These are phyloP conservation scores for Sphaeramia orbicularis DNA, from an alignment of 2,797 vertebrate genomes.

Conservation along the genomic window DNA sequence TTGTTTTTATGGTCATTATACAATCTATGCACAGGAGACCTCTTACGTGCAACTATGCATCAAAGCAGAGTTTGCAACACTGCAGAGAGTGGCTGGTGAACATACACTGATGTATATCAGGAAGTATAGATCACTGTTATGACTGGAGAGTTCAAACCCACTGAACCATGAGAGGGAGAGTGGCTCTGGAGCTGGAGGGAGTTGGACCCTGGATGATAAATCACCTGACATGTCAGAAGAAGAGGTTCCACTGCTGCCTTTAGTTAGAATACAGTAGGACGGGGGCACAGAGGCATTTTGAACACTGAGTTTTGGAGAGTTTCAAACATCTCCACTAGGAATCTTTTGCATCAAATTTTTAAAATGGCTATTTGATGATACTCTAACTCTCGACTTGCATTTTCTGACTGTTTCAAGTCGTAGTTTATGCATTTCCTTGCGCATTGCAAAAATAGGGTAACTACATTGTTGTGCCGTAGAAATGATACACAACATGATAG, in stretches of 20 bases:
- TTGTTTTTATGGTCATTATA: constrained; percentile 14
- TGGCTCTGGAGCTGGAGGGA: constrained; percentile 38
- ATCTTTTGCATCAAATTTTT: constrained; percentile 15
- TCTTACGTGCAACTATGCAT: constrained; percentile 27
- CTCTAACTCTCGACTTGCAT: not conserved
- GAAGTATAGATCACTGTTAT: constrained; percentile 67
- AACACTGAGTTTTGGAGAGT: constrained; percentile 31
- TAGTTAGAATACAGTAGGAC: constrained; percentile 57
- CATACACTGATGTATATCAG: constrained; percentile 48
- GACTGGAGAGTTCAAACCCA: constrained; percentile 65
- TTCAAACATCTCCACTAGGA: constrained; percentile 11
- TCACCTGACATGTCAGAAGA: constrained; percentile 63
- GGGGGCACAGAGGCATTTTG: constrained; percentile 28
- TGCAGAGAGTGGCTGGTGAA: constrained; percentile 21
- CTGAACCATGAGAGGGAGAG: constrained; percentile 58
- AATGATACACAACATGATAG: not conserved
- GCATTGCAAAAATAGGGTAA: not conserved
- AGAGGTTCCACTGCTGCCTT: constrained; percentile 56
- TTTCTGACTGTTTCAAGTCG: not conserved
- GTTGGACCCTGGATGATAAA: constrained; percentile 58
- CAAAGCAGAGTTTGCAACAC: constrained; percentile 38
- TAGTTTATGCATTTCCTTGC: not conserved
- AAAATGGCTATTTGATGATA: not conserved
- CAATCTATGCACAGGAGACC: constrained; percentile 21
- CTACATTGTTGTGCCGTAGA: not conserved